phyloP scores from a whole-genome alignment of 1,140 invertebrate genomes.

The Heliconius eleuchia region DNA sequence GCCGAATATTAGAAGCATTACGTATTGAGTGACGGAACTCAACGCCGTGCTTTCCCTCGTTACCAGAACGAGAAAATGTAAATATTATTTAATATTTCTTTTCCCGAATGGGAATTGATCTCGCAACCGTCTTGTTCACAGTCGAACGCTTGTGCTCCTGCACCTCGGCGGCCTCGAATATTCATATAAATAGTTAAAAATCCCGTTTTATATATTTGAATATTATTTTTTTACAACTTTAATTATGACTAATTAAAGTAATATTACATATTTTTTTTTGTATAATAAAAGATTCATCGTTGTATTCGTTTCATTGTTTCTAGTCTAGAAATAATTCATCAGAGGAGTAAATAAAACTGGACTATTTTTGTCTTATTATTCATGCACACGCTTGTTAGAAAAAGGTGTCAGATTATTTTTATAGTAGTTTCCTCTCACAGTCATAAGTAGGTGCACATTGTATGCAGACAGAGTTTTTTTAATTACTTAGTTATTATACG shows the following conservation, averaged over 20 bases:
- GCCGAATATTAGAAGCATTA: too few relatives aligned
- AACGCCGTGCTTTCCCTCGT: too few relatives aligned
- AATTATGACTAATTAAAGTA: not conserved
- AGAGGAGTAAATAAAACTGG: slow-evolving; percentile 14
- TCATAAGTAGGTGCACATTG: not conserved
- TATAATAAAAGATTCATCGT: slow-evolving; percentile 5
- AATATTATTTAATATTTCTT: too few relatives aligned
- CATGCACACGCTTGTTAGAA: slow-evolving; percentile 21
- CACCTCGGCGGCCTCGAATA: too few relatives aligned
- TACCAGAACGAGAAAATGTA: too few relatives aligned
- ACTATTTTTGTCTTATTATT: slow-evolving; percentile 22
- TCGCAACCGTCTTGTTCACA: too few relatives aligned
- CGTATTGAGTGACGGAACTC: too few relatives aligned
- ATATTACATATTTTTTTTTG: not conserved
- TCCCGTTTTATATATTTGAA: too few relatives aligned
- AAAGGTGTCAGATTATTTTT: slow-evolving; percentile 12
- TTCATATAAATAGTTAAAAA: too few relatives aligned
- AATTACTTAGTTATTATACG: not conserved
- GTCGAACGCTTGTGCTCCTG: too few relatives aligned
- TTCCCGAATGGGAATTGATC: too few relatives aligned
- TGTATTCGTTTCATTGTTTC: slow-evolving; percentile 13
- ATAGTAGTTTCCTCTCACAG: not conserved
- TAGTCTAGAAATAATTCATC: slow-evolving; percentile 14
- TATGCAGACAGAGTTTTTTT: not conserved
- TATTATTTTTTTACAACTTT: too few relatives aligned